Base-by-base conservation (phyloP, 1,140 invertebrate genomes). In the Drosophila pandora region DNA sequence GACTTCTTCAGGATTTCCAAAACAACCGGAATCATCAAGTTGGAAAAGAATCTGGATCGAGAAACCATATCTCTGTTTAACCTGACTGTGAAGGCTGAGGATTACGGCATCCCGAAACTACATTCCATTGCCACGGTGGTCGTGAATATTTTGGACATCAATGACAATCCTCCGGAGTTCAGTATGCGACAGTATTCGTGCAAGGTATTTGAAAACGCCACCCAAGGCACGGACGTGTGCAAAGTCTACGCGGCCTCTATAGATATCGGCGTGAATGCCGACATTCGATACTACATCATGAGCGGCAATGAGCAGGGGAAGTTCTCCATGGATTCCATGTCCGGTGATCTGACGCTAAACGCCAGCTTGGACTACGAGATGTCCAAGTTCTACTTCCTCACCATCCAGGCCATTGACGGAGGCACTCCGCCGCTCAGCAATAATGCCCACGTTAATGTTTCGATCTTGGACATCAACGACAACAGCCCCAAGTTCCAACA, bases 131-230 rank as follows among this genome's bases (percentile, higher is more conserved):
- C 94, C 1, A 91, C 88, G 21, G 76, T 96, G 2, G 92, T 93
- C 4, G 93, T 96, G 1, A 94, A 94, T 73, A 94, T 96, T 7
- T 93, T 96, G 74, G 96, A 98, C 92, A 96, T 98, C 32, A 98
- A 98, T 91, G 97, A 98, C 91, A 98, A 98, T 93, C 96, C 97
- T 43, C 97, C 97, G n/a, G 96, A 97, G 92, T 98, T 98, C 91
- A 94, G 95, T 34, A 94, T 94, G 23, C 95, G 95, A 76, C 94
- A 94, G 39, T 98, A 98, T 90, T 94, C 93, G 75, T 95, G 95
- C 1, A 92, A 93, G 41, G 94, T 97, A 5, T 93, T 95, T 7
- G 97, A 98, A 92, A 94, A 95, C 60, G 94, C 95, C 74, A 92
- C 94, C 10, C 92, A 95, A 48, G 96, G 95, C 63, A 95, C 96